Evolutionary conservation across 1,140 invertebrate species (phyloP).

Genomic region (Hydropsyche tenuis): DNA sequence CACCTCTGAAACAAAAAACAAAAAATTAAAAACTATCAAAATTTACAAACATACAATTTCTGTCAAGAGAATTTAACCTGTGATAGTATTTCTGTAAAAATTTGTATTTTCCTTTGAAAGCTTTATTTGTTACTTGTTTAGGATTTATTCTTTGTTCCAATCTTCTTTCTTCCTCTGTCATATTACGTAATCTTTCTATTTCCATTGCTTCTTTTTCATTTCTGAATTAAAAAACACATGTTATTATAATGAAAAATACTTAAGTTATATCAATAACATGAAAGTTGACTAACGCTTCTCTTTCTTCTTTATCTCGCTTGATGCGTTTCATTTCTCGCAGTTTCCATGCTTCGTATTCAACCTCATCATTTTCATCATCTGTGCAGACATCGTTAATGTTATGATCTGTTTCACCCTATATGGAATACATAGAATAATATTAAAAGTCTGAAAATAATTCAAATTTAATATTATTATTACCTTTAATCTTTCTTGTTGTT

Average conservation of each 20-base stretch:
- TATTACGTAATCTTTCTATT: slow-evolving; percentile 88
- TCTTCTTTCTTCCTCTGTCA: slow-evolving; percentile 96
- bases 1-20: slow-evolving; percentile 71
- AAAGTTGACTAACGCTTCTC: slow-evolving; percentile 75
- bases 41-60: not conserved
- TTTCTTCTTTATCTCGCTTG: slow-evolving; percentile 94
- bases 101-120: slow-evolving; percentile 98
- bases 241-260: not conserved
- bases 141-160: slow-evolving; percentile 92
- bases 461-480: slow-evolving; percentile 27
- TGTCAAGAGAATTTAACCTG: slow-evolving; percentile 55
- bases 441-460: not conserved
- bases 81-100: slow-evolving; percentile 99
- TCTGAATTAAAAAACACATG: slow-evolving; percentile 55
- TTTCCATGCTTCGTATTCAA: slow-evolving; percentile 98
- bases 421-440: slow-evolving; percentile 19
- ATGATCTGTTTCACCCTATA: slow-evolving; percentile 54
- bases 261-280: not conserved
- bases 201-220: slow-evolving; percentile 87
- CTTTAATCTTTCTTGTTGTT: slow-evolving; percentile 63
- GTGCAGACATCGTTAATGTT: slow-evolving; percentile 90
- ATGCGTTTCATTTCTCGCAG: slow-evolving; percentile 93
- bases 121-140: slow-evolving; percentile 92
- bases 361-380: slow-evolving; percentile 98
- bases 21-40: not conserved